Base-by-base conservation (phyloP, 1,140 invertebrate genomes). In the Triops longicaudatus region DNA sequence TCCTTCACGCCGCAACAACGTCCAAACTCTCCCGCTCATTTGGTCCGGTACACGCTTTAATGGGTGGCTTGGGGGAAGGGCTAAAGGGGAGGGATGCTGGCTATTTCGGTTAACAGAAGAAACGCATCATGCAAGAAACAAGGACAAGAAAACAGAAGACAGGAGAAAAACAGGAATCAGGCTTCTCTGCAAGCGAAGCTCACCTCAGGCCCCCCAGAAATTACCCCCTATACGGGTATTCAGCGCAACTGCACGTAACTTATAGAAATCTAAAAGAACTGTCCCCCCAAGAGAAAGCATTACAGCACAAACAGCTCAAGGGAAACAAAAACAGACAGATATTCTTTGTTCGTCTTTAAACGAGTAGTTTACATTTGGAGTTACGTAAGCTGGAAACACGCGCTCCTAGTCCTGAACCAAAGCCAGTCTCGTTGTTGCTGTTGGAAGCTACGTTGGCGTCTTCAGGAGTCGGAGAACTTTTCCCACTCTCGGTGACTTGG, bases 331-430 rank as follows among this genome's bases (percentile, higher is more conserved):
- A 63, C 22, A 7, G 50, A 63, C 50, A 63, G 50, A 63, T 63
- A 14, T 63, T 17, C 22, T 63, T 37, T 37, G 31, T 7, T 37
- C 2, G 31, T 37, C 31, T 37, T 63, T 17, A 14, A 63, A 63
- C 10, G 50, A 22, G 50, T 63, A 63, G 50, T 63, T 63, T 63
- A 63, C 50, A 63, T 63, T 63, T 63, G 50, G 50, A 63, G 50
- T 63, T 63, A 63, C 50, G 50, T 17, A 63, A 63, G 50, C 50
- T 63, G 50, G 50, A 63, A 63, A 63, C 50, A n/a, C 50, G 50
- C 50, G 50, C 14, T 63, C 50, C 50, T 63, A 63, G 22, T 63
- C 50, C 50, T 63, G 50, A 63, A 63, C 50, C 50, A 63, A 63
- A 63, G 50, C 50, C 50, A 63, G 50, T 63, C 50, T 63, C 50